phyloP scores from a whole-genome alignment of 1,140 invertebrate genomes.

The Monochamus saltuarius region DNA sequence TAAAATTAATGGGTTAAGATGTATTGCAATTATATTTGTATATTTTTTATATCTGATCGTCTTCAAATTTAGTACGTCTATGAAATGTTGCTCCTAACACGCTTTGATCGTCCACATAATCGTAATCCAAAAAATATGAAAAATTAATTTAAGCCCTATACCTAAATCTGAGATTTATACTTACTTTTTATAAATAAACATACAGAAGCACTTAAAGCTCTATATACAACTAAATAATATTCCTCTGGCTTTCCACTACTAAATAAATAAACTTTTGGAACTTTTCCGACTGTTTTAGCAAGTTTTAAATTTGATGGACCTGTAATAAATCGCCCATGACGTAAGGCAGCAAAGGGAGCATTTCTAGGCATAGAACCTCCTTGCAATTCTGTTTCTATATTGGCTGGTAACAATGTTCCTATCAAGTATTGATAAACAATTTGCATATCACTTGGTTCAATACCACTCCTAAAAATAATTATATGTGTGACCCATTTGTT shows the following conservation, averaged over 20 bases:
- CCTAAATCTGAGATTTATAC: too few species aligned
- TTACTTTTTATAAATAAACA: constrained; percentile 74
- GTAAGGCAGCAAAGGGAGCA: constrained; percentile 55
- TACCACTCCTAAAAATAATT: constrained; percentile 68
- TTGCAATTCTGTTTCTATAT: constrained; percentile 73
- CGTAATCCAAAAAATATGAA: constrained; percentile 9
- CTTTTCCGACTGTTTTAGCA: constrained; percentile 61
- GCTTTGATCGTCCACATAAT: too few species aligned
- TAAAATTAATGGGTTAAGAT: too few species aligned
- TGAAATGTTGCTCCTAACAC: too few species aligned
- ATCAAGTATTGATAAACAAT: constrained; percentile 81
- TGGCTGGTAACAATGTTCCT: constrained; percentile 71
- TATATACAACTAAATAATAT: constrained; percentile 77
- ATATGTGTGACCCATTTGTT: too few species aligned
- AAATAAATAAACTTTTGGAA: constrained; percentile 69
- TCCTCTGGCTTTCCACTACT: constrained; percentile 59
- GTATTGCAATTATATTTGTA: too few species aligned
- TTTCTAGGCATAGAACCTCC: constrained; percentile 57
- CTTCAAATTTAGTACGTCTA: too few species aligned
- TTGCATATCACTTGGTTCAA: constrained; percentile 80
- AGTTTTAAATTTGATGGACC: constrained; percentile 68
- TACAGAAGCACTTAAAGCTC: constrained; percentile 75
- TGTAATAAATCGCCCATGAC: constrained; percentile 71
- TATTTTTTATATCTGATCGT: too few species aligned
- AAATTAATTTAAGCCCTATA: too few species aligned